Evolutionary conservation across 1,140 invertebrate species (phyloP).

Genomic region (Whitmania pigra): DNA sequence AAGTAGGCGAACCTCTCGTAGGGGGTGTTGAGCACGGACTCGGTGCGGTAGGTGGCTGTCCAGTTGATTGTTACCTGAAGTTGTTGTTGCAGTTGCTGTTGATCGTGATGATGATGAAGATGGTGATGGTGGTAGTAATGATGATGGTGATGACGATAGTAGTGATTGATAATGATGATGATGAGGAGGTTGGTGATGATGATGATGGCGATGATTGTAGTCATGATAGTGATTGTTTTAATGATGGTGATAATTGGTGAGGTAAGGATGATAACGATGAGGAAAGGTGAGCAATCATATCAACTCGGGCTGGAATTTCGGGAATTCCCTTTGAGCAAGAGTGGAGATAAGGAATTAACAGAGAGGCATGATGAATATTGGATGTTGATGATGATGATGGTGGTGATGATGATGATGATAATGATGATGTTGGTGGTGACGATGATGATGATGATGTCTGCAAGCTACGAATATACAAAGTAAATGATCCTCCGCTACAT

Average conservation of each 20-base stretch:
- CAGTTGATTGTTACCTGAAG: slow-evolving; percentile 66
- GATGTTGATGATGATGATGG: not conserved
- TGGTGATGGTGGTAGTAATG: too few relatives aligned
- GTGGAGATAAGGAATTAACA: not conserved
- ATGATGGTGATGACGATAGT: not conserved
- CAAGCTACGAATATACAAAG: too few relatives aligned
- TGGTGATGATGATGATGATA: not conserved
- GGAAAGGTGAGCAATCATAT: not conserved
- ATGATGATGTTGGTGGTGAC: not conserved
- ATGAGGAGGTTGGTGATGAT: not conserved
- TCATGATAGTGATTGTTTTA: not conserved
- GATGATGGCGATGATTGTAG: not conserved
- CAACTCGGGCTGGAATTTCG: not conserved
- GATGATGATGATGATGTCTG: slow-evolving; percentile 15
- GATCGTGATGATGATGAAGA: too few relatives aligned
- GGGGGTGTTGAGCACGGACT: slow-evolving; percentile 86
- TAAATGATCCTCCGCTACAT: too few relatives aligned
- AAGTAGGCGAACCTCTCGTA: slow-evolving; percentile 85
- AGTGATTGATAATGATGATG: not conserved
- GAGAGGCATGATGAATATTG: not conserved
- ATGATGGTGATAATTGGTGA: not conserved
- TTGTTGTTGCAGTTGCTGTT: too few relatives aligned
- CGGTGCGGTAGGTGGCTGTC: slow-evolving; percentile 72
- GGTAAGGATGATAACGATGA: not conserved
- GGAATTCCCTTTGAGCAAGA: not conserved